These are phyloP conservation scores for Microplitis demolitor DNA, from an alignment of 1,140 invertebrate genomes.

Conservation along the genomic window DNA sequence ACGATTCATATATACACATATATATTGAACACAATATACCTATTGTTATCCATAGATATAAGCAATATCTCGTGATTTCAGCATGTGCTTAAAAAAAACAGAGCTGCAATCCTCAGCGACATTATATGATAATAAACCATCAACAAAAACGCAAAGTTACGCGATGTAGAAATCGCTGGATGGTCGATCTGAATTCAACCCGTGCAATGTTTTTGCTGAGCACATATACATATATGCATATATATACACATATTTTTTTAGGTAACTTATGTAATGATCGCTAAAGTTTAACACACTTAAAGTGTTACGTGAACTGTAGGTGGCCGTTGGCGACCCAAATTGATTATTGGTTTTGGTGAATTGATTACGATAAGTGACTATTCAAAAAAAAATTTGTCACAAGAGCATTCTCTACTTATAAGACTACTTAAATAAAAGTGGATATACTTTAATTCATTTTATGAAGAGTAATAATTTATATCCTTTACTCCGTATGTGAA, in stretches of 20 bases:
- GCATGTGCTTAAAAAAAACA: not conserved
- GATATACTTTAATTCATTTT: too few relatives aligned
- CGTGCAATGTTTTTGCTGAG: not conserved
- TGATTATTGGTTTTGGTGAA: not conserved
- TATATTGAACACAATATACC: too few relatives aligned
- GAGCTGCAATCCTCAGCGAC: not conserved
- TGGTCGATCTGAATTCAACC: conserved; percentile 29
- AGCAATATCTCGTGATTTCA: not conserved
- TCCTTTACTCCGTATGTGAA: too few relatives aligned
- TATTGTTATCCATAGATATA: too few relatives aligned
- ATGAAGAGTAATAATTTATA: too few relatives aligned
- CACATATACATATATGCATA: too few relatives aligned
- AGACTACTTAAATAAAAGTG: too few relatives aligned
- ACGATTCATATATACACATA: too few relatives aligned
- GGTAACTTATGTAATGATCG: conserved; percentile 25
- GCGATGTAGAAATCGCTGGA: conserved; percentile 15
- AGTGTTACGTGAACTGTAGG: conserved; percentile 13
- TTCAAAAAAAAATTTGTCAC: not conserved
- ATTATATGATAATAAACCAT: conserved; percentile 3
- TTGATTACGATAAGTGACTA: not conserved
- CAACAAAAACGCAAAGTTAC: not conserved
- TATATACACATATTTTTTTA: not conserved
- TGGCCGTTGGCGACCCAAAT: not conserved
- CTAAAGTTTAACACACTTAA: not conserved
- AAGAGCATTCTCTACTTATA: too few relatives aligned